phyloP scores from a whole-genome alignment of 2,113 vertebrate genomes.

The Paramormyrops kingsleyae region DNA sequence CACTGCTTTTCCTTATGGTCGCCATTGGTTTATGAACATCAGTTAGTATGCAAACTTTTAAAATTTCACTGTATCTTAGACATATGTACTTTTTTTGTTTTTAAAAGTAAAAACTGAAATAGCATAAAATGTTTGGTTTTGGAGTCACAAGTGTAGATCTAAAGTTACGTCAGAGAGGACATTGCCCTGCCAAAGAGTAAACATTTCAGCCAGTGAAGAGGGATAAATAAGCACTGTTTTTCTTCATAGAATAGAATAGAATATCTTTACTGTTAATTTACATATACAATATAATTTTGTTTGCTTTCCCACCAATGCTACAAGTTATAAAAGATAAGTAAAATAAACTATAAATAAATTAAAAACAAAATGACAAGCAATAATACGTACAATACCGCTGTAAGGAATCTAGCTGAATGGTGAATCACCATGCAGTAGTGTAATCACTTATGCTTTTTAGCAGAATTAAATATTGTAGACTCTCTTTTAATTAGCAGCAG shows the following conservation, averaged over 20 bases:
- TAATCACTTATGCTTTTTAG: neutral
- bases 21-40: neutral
- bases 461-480: neutral
- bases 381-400: neutral
- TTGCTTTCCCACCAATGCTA: neutral
- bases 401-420: neutral
- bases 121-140: neutral
- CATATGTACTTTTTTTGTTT: neutral
- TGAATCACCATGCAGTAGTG: neutral
- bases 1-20: neutral
- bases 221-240: neutral
- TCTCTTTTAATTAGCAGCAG: neutral
- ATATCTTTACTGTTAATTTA: neutral
- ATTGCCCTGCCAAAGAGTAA: neutral
- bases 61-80: neutral
- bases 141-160: neutral
- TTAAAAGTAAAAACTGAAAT: neutral
- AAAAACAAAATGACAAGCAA: neutral
- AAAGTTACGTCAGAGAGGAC: neutral
- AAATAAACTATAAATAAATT: neutral
- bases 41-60: neutral
- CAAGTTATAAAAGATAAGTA: neutral
- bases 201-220: neutral
- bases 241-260: neutral
- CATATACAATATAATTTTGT: neutral